These are phyloP conservation scores for Prionace glauca DNA, from an alignment of 2,797 vertebrate genomes.

Conservation along the genomic window DNA sequence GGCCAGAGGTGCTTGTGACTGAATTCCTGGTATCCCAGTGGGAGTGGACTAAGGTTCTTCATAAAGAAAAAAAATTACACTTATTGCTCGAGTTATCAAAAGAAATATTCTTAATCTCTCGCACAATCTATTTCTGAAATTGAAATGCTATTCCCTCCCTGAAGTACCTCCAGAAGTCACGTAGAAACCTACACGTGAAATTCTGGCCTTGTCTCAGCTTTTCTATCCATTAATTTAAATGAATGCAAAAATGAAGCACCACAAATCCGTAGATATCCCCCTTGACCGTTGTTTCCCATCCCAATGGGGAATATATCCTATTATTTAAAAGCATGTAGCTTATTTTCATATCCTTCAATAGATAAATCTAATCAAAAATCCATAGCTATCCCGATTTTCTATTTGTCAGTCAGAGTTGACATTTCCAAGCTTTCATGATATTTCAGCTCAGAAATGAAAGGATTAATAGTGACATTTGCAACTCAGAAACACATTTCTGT, in stretches of 20 bases:
- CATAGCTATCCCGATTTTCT: background rate
- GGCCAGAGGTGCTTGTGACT: background rate
- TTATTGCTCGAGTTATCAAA: background rate
- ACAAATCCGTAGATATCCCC: background rate
- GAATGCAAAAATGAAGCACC: background rate
- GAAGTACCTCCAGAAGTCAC: background rate
- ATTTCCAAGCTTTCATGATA: background rate
- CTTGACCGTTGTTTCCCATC: background rate
- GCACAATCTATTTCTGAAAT: background rate
- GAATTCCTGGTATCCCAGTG: background rate
- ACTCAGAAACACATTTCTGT: background rate
- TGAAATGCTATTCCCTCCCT: background rate
- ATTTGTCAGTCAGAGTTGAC: background rate
- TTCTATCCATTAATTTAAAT: conserved; percentile 7
- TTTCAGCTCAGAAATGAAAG: background rate
- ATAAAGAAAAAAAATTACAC: background rate
- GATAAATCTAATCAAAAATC: background rate
- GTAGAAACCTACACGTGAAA: background rate
- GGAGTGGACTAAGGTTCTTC: background rate
- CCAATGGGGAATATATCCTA: background rate
- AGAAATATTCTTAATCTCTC: background rate
- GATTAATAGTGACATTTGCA: background rate
- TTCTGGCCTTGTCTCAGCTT: background rate
- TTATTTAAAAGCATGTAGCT: background rate
- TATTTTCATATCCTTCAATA: background rate